Percentiles rank a stretch among this genome's conserved stretches.
Evolutionary conservation across 2,888 invertebrate species (phyloP).

Genomic region (Noctua comes): DNA sequence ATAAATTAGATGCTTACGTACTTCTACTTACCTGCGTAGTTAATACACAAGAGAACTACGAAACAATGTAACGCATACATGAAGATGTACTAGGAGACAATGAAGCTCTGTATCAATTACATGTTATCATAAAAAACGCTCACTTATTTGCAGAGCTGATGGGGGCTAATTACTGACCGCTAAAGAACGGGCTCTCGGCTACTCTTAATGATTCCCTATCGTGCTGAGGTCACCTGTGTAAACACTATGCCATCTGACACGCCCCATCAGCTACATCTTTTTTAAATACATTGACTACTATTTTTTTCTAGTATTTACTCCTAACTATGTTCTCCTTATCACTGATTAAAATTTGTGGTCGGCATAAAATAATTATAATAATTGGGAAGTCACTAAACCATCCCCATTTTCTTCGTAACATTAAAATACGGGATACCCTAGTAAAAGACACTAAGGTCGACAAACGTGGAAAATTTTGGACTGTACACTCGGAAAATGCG

Average conservation of each 20-base stretch:
- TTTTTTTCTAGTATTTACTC: background rate
- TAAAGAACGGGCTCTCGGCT: constrained; percentile 35
- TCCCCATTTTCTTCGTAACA: too few species aligned
- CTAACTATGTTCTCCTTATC: background rate
- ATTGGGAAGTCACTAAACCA: background rate
- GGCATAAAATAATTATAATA: background rate
- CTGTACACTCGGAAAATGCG: background rate
- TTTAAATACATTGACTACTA: background rate
- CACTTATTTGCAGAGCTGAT: constrained; percentile 43
- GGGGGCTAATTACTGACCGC: constrained; percentile 44
- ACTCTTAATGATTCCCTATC: constrained; percentile 18
- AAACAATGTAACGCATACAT: constrained; percentile 18
- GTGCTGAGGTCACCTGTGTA: constrained; percentile 33
- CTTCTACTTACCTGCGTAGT: background rate
- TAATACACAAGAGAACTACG: background rate
- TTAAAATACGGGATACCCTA: too few species aligned
- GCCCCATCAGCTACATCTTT: constrained; percentile 15
- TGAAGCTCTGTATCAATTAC: constrained; percentile 34
- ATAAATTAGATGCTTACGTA: too few species aligned
- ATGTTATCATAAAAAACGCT: constrained; percentile 57
- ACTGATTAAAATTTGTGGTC: background rate
- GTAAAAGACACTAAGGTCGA: background rate
- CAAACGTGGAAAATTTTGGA: background rate
- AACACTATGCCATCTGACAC: constrained; percentile 27
- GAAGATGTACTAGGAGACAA: constrained; percentile 11